phyloP scores from a whole-genome alignment of 2,888 invertebrate species.

The Melipona beecheii region DNA sequence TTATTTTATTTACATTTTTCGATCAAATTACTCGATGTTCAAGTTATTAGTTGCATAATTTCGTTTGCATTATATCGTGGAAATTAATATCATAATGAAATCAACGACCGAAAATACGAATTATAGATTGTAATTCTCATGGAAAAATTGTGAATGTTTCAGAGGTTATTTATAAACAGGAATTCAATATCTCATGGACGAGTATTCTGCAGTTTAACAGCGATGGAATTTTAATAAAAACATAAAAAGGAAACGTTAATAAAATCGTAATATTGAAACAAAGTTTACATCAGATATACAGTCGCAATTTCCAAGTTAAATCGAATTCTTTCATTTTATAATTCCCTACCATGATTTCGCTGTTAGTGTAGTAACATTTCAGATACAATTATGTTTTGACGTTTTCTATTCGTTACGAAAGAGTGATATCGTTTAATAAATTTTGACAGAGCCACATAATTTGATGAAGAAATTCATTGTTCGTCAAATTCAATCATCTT shows the following conservation, averaged over 20 bases:
- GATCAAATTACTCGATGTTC: background rate
- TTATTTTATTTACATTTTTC: background rate
- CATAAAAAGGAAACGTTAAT: background rate
- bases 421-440: background rate
- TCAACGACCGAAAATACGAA: background rate
- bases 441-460: background rate
- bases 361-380: background rate
- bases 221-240: background rate
- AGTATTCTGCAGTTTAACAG: background rate
- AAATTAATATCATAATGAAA: background rate
- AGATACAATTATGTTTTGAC: background rate
- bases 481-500: background rate
- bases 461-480: background rate
- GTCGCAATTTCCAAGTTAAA: background rate
- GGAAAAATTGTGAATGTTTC: background rate
- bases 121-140: background rate
- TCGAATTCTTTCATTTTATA: background rate
- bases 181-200: background rate
- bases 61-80: background rate
- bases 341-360: background rate
- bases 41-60: background rate
- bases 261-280: slow-evolving; percentile 3
- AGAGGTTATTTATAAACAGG: background rate
- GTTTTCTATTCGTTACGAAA: background rate
- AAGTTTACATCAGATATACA: background rate